Base-by-base conservation (phyloP, 2,113 vertebrate genomes). In the Micronycteris hirsuta region DNA sequence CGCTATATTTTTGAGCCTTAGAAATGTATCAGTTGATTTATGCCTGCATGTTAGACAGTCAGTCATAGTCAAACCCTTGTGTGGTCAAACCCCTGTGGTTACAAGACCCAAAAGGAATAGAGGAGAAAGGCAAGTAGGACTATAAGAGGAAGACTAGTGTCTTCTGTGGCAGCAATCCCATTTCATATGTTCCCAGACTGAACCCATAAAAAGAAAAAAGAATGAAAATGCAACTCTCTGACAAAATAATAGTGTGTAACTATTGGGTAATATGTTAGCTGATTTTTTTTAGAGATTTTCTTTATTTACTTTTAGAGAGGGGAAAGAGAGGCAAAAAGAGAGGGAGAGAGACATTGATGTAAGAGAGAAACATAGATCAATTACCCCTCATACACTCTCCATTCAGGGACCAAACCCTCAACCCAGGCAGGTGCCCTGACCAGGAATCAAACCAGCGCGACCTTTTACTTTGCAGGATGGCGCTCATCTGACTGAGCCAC, bases 1-100 rank as follows among this genome's bases (percentile, higher is more conserved):
- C 49, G 67, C 38, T 77, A 49, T 61, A 45, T 43, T 95, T 93
- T 76, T 92, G 96, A 97, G 77, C 80, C 96, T 94, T 94, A 84
- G 78, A 95, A 94, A 68, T 33, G 1, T 11, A 31, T 92, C 97
- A 49, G 26, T 90, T 87, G 3, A 68, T 80, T 26, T 83, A 56
- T 78, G 93, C 89, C 76, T 93, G 88, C 81, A 92, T 89, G 93
- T 90, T 71, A 81, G 77, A 89, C 58, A 10, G 63, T 84, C 38
- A 10, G 70, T 84, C n/a, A 76, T 13, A 89, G 88, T 91, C 95
- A 89, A 84, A 91, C 61, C 47, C 24, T 19, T 65, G 24, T 8
- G 8, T 14, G 83, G 92, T 87, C 88, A 93, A 86, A 93, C 67
- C 47, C 43, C 12, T 71, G 68, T 31, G 95, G 94, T 94, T 97